Percentiles rank a stretch among this genome's conserved stretches.
phyloP scores from a whole-genome alignment of 2,797 vertebrate species.

The Xyrichtys novacula region DNA sequence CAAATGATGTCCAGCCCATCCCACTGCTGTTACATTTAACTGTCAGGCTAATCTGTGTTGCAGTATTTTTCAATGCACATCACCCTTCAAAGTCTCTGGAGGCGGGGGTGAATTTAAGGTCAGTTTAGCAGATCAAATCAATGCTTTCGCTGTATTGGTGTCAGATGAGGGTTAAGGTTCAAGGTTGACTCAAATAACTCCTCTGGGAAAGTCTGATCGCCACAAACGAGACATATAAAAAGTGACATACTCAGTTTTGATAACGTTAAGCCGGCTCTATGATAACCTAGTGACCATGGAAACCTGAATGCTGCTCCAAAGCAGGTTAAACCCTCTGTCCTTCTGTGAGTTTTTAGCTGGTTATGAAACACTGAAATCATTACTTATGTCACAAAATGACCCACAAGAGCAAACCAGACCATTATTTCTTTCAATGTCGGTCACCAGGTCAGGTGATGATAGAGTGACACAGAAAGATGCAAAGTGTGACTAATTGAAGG shows the following conservation, averaged over 20 bases:
- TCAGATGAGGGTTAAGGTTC: constrained; percentile 6
- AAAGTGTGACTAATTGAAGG: too few species aligned
- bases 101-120: neutral
- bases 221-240: constrained; percentile 24
- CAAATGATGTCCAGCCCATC: constrained; percentile 22
- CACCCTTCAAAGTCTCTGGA: neutral
- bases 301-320: neutral
- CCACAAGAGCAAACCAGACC: too few species aligned
- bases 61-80: constrained; percentile 18
- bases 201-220: constrained; percentile 15
- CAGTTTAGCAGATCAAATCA: constrained; percentile 6
- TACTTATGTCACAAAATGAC: too few species aligned
- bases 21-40: constrained; percentile 28
- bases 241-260: neutral
- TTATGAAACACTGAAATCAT: too few species aligned
- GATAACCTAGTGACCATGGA: neutral
- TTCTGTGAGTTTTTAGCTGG: too few species aligned
- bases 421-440: too few species aligned
- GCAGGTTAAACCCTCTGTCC: too few species aligned
- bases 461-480: too few species aligned
- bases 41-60: constrained; percentile 35
- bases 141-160: neutral
- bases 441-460: too few species aligned
- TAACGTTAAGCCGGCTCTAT: neutral
- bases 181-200: constrained; percentile 13